Conservation (phyloP, 2,888 invertebrate genomes). For the Ophioninae sp. region DNA sequence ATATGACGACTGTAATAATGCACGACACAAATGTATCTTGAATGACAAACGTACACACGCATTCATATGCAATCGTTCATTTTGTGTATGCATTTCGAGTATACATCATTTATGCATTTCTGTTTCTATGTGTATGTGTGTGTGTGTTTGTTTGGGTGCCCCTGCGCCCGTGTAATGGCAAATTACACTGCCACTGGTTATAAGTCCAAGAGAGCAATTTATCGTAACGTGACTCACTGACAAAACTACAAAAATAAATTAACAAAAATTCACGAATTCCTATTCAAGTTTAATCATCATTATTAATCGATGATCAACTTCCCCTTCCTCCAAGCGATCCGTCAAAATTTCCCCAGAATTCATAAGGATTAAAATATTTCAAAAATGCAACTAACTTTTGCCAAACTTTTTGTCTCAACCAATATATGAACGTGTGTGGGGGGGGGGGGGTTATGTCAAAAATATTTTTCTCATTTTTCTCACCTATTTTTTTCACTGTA, state of each 20-base stretch:
- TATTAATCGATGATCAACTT: not conserved
- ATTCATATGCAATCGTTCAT: constrained; percentile 52
- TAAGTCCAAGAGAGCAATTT: not conserved
- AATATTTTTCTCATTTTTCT: constrained; percentile 27
- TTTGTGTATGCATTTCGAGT: constrained; percentile 10
- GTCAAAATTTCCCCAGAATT: constrained; percentile 1
- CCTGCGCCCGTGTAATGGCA: constrained; percentile 22
- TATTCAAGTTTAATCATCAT: constrained; percentile 20
- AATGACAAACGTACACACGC: constrained; percentile 49
- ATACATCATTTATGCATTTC: constrained; percentile 6
- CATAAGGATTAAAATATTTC: not conserved
- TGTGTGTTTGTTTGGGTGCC: constrained; percentile 17
- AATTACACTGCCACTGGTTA: constrained; percentile 17
- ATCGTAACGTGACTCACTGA: constrained; percentile 21
- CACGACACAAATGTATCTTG: constrained; percentile 71
- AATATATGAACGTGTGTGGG: constrained; percentile 7
- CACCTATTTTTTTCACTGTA: constrained; percentile 37
- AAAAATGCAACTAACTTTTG: not conserved
- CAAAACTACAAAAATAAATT: constrained; percentile 40
- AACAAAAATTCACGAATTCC: constrained; percentile 56
- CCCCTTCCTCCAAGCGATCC: not conserved
- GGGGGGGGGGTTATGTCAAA: not conserved
- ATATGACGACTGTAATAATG: constrained; percentile 74
- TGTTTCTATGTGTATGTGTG: constrained; percentile 40
- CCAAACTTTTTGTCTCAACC: constrained; percentile 10